phyloP scores from a whole-genome alignment of 2,888 invertebrate genomes.

The Octodonta nipae region DNA sequence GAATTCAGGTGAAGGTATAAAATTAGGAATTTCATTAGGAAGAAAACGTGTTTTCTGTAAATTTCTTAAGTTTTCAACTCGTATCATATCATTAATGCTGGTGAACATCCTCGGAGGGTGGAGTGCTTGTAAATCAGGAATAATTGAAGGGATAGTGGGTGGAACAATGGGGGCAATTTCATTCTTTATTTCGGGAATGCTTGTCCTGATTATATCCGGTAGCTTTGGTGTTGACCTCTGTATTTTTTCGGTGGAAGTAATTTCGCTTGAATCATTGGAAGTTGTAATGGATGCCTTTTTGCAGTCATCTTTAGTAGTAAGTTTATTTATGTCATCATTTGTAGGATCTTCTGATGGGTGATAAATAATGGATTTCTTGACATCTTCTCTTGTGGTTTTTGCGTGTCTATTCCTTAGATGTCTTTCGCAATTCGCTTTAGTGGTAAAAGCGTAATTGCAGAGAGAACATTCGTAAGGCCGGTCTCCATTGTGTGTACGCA shows the following conservation, averaged over 20 bases:
- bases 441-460: conserved; percentile 94
- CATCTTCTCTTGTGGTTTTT: conserved; percentile 73
- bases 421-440: conserved; percentile 92
- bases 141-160: conserved; percentile 11
- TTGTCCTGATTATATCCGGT: conserved; percentile 11
- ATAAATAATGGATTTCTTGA: conserved; percentile 75
- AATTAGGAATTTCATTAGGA: conserved; percentile 17
- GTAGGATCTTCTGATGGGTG: conserved; percentile 76
- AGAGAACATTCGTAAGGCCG: conserved; percentile 86
- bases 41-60: conserved; percentile 19
- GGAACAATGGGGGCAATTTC: conserved; percentile 12
- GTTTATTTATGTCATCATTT: conserved; percentile 54
- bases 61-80: conserved; percentile 22
- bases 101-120: conserved; percentile 20
- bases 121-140: conserved; percentile 20
- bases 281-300: conserved; percentile 34
- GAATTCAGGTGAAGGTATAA: conserved; percentile 10
- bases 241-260: conserved; percentile 21
- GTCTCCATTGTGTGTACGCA: conserved; percentile 90
- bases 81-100: conserved; percentile 19
- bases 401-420: conserved; percentile 85
- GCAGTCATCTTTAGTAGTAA: conserved; percentile 39
- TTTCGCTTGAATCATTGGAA: conserved; percentile 11
- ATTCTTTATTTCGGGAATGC: conserved; percentile 14
- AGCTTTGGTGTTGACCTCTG: conserved; percentile 29